Conservation (phyloP, 2,888 invertebrate species). For the Agrenia bidenticulata region DNA sequence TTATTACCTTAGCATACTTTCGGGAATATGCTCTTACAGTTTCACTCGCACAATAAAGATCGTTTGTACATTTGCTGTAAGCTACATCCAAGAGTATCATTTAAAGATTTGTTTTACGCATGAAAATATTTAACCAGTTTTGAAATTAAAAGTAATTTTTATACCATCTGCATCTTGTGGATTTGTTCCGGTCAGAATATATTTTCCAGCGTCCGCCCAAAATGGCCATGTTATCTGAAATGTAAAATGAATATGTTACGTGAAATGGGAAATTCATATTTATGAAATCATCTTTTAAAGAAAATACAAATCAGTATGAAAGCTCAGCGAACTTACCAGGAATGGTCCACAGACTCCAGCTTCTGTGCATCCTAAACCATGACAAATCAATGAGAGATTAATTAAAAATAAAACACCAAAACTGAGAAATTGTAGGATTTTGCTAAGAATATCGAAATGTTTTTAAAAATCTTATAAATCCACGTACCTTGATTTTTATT, state of each 20-base stretch:
- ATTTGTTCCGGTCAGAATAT: slow-evolving; percentile 25
- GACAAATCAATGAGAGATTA: too few relatives aligned
- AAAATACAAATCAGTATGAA: too few relatives aligned
- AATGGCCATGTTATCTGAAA: slow-evolving; percentile 54
- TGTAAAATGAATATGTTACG: too few relatives aligned
- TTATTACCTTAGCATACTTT: slow-evolving; percentile 52
- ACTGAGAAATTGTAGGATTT: background rate
- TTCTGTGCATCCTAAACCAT: slow-evolving; percentile 42
- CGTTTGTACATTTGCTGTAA: slow-evolving; percentile 54
- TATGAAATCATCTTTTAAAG: too few relatives aligned
- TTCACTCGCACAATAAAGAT: slow-evolving; percentile 54
- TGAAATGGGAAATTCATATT: too few relatives aligned
- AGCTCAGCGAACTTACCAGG: slow-evolving; percentile 33
- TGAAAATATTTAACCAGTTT: too few relatives aligned
- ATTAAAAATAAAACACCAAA: background rate
- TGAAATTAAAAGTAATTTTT: background rate
- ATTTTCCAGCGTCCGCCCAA: slow-evolving; percentile 54
- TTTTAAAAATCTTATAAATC: too few relatives aligned
- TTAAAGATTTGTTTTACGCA: too few relatives aligned
- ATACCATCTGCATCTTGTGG: slow-evolving; percentile 19
- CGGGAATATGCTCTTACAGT: slow-evolving; percentile 55
- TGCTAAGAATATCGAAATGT: too few relatives aligned
- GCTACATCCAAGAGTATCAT: too few relatives aligned
- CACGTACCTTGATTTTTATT: slow-evolving; percentile 44
- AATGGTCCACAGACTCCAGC: slow-evolving; percentile 55